Evolutionary conservation across 2,797 vertebrate species (phyloP).

Genomic region (Eutrigla gurnardus): DNA sequence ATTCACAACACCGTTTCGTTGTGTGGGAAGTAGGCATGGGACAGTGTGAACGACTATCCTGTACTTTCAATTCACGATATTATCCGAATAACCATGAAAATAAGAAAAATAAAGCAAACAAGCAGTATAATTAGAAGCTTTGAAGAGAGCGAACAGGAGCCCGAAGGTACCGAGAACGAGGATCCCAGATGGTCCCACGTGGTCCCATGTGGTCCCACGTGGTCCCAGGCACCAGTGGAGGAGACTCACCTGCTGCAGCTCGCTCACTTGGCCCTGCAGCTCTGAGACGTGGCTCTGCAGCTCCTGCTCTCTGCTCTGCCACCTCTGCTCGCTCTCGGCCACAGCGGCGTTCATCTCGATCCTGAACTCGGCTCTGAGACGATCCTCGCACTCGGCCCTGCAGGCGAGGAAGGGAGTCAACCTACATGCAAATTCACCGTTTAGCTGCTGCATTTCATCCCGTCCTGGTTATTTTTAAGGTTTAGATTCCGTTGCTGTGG

Average conservation of each 20-base stretch:
- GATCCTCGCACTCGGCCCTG: conserved; percentile 85
- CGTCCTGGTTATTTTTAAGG: neutral
- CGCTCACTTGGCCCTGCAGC: conserved; percentile 67
- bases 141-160: neutral
- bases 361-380: conserved; percentile 80
- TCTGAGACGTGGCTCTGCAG: conserved; percentile 84
- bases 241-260: conserved; percentile 71
- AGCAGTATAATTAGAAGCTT: neutral
- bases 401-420: conserved; percentile 51
- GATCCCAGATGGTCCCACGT: neutral
- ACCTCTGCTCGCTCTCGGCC: conserved; percentile 82
- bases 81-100: too few species aligned
- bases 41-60: too few species aligned
- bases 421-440: conserved; percentile 31
- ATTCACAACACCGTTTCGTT: too few species aligned
- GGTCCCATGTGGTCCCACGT: neutral
- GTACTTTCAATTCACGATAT: too few species aligned
- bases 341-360: conserved; percentile 83
- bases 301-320: conserved; percentile 83
- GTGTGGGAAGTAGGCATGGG: too few species aligned
- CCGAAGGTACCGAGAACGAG: neutral
- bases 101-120: too few species aligned
- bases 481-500: neutral
- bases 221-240: neutral
- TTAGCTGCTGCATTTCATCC: conserved; percentile 3